Base-by-base conservation (phyloP, 2,888 invertebrate genomes). In the Epinotia demarniana region DNA sequence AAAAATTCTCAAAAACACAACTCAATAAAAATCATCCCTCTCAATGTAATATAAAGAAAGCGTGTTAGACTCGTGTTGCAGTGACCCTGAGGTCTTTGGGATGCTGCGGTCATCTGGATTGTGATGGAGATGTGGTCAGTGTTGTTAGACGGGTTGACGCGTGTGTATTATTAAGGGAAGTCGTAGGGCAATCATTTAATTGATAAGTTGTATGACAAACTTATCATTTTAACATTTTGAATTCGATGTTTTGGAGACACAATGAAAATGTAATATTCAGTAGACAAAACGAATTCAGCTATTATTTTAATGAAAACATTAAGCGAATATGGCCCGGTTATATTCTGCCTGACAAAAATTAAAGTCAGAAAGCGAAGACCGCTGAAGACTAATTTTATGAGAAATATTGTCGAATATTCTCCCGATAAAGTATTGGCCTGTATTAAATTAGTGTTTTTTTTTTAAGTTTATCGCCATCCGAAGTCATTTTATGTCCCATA, bases 11-110 rank as follows among this genome's bases (percentile, higher is more conserved):
- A 19, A 75, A 76, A 75, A 49, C 53, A 60, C 53, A 60, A 77
- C 78, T 74, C 74, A 69, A 58, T 64, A 63, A 64, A 66, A 72
- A 46, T 66, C 46, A 64, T 58, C 72, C 58, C 72, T 49, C 58
- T 60, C 33, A 72, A 78, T 78, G 60, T n/a, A 62, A 46, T 75
- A 78, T 69, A 78, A 79, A 79, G 79, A 78, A 73, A 84, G 85
- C 81, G 86, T 85, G 87, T 80, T 77, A 19, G 80, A 55, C 86
- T 82, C 85, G 87, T 82, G 84, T 75, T 85, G 80, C 72, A 78
- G 39, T 81, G 80, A 82, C 84, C 85, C 80, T 73, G 62, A 83
- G 83, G 86, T 53, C 6, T 16, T 16, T 16, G 23, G 27, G 87
- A 87, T 85, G 83, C 85, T 84, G 83, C 72, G 84, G 82, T 81